Evolutionary conservation across 2,797 vertebrate genomes (phyloP), one percentile per base, ranked within the genome.

Genomic region (Pogoniulus pusillus): DNA sequence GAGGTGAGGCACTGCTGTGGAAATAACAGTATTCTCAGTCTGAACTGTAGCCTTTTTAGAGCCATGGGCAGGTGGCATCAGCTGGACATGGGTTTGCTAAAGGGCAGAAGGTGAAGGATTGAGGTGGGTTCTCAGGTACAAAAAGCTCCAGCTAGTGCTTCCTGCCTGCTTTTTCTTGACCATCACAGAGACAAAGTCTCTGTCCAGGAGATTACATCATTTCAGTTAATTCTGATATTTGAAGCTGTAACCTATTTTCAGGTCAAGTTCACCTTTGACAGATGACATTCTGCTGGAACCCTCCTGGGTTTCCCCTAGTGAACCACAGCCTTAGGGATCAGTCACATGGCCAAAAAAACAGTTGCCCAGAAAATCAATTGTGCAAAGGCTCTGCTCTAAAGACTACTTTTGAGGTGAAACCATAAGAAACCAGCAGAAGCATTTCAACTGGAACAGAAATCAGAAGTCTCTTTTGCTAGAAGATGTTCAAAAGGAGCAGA

Each of bases 401-500:
- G 39, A 27, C 27, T 80, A 0, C 77, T 90, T 94, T 94, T 53
- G 72, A 75, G 70, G 72, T 89, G 83, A 75, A 92, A 82, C 54
- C 77, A 49, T 84, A 58, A 65, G 68, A 82, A 82, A 59, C 27
- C 78, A 60, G 32, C 13, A 75, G 83, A 89, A 91, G 57, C 23
- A 30, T 89, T 96, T 92, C 72, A 72, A 54, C 78, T 66, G 81
- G 43, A 90, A 71, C 69, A 80, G 85, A 88, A 90, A 92, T 47
- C 82, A 87, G 63, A 82, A 93, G 72, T n/a, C 59, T 93, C 53
- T 87, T 74, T 51, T 5, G 16, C 85, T 72, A 66, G 55, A 72
- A 90, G 93, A 92, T 91, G 91, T 88, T 93, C 73, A 70, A 89
- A 89, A 74, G 72, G 73, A 95, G 90, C 81, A 60, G 81, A 59